Conservation (phyloP, 2,113 vertebrate species). For the Eonycteris spelaea region DNA sequence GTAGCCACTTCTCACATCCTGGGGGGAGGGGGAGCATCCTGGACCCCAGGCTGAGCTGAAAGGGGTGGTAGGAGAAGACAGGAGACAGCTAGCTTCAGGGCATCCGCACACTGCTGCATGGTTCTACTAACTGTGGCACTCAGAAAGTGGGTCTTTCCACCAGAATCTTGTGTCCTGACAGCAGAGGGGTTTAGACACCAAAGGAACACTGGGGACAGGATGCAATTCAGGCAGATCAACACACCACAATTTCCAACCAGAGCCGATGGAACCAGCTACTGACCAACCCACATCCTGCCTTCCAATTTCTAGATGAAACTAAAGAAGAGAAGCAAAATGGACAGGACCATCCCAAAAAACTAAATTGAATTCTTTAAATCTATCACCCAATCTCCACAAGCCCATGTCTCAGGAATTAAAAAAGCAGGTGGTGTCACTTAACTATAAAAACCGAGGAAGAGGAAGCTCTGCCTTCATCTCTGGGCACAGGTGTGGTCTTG, state of each 20-base stretch:
- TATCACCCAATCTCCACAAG: neutral
- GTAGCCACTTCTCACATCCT: neutral
- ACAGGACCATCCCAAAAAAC: neutral
- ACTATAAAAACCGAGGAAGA: neutral
- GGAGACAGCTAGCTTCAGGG: neutral
- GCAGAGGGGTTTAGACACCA: neutral
- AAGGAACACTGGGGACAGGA: neutral
- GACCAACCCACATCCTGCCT: neutral
- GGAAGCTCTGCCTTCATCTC: neutral
- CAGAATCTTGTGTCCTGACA: neutral
- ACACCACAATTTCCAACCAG: neutral
- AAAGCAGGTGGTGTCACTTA: neutral
- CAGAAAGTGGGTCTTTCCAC: neutral
- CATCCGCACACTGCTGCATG: neutral
- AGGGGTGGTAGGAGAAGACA: neutral
- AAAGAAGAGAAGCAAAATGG: neutral
- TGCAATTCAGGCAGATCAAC: neutral
- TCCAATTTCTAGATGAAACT: neutral
- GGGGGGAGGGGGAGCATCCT: neutral
- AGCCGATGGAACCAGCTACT: neutral
- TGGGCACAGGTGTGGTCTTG: neutral
- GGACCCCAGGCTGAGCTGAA: neutral
- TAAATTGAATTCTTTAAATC: neutral
- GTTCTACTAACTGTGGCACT: neutral
- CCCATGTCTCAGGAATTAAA: neutral